A percentile compares a stretch with the other conserved stretches of the same genome.
Conservation (phyloP, 2,888 invertebrate species). For the Gymnoscelis rufifasciata region DNA sequence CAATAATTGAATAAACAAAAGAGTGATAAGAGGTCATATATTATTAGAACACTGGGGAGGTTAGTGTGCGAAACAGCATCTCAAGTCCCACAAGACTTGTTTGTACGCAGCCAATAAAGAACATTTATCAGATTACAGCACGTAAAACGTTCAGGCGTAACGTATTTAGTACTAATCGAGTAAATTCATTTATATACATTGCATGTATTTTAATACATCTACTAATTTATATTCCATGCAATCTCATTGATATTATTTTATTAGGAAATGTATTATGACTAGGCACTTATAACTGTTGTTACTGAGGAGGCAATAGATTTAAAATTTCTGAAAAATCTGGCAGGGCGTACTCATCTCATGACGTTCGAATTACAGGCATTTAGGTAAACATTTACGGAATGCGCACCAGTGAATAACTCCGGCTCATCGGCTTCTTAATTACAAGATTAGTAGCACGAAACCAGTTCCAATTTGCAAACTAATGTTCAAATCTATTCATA, state of each 20-base stretch:
- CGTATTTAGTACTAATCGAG: constrained; percentile 12
- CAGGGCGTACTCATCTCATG: background rate
- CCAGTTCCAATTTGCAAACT: constrained; percentile 5
- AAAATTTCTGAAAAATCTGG: background rate
- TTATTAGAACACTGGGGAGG: constrained; percentile 10
- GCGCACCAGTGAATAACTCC: constrained; percentile 33
- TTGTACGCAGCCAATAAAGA: constrained; percentile 8
- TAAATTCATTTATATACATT: constrained; percentile 15
- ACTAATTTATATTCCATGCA: too few species aligned
- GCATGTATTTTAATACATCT: too few species aligned
- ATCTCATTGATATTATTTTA: too few species aligned
- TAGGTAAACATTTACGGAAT: constrained; percentile 51
- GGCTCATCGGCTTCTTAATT: constrained; percentile 47
- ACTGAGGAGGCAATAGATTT: too few species aligned
- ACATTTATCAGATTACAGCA: constrained; percentile 12
- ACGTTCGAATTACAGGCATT: constrained; percentile 3
- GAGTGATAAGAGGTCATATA: constrained; percentile 11
- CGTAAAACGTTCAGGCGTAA: constrained; percentile 8
- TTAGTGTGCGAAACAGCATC: constrained; percentile 3
- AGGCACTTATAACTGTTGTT: too few species aligned
- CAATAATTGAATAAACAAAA: constrained; percentile 14
- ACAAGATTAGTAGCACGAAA: constrained; percentile 52
- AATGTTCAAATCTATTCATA: too few species aligned
- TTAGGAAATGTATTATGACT: too few species aligned
- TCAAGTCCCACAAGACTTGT: constrained; percentile 5